These are phyloP conservation scores for Liparis tanakae DNA, from an alignment of 2,797 vertebrate species.

Conservation along the genomic window DNA sequence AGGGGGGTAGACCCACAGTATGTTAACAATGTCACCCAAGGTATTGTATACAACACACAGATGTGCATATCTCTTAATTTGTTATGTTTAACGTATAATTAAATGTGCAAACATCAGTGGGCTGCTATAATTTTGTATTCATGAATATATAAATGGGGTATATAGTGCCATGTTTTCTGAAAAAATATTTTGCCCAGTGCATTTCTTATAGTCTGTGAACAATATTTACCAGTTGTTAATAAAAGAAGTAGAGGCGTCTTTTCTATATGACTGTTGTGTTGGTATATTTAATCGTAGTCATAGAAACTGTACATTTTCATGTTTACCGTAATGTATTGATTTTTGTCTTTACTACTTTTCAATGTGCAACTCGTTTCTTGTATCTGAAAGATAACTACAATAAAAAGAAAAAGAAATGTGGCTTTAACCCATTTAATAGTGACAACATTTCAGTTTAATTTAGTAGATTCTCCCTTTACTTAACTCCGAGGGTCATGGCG, in stretches of 20 bases:
- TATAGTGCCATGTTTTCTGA: constrained; percentile 45
- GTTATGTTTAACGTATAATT: constrained; percentile 38
- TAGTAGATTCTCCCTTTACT: constrained; percentile 4
- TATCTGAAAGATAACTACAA: constrained; percentile 56
- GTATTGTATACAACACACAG: constrained; percentile 44
- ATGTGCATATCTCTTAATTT: constrained; percentile 18
- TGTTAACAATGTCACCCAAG: constrained; percentile 19
- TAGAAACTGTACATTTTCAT: constrained; percentile 33
- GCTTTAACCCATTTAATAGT: constrained; percentile 34
- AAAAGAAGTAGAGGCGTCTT: constrained; percentile 34
- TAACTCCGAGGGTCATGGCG: neutral
- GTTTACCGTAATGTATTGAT: constrained; percentile 28
- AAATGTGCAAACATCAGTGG: constrained; percentile 33
- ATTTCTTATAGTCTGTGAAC: constrained; percentile 44
- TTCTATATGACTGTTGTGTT: constrained; percentile 53
- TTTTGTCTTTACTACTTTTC: constrained; percentile 54
- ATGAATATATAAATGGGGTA: constrained; percentile 46
- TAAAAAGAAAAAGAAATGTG: constrained; percentile 50
- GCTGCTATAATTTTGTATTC: constrained; percentile 27
- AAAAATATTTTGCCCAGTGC: constrained; percentile 19
- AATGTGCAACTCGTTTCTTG: constrained; percentile 58
- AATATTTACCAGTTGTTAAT: constrained; percentile 44
- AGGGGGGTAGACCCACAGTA: neutral
- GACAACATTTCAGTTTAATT: constrained; percentile 3
- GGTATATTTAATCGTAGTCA: constrained; percentile 27